These are phyloP conservation scores for Drosophila prosaltans DNA, from an alignment of 1,140 invertebrate genomes.

Conservation along the genomic window DNA sequence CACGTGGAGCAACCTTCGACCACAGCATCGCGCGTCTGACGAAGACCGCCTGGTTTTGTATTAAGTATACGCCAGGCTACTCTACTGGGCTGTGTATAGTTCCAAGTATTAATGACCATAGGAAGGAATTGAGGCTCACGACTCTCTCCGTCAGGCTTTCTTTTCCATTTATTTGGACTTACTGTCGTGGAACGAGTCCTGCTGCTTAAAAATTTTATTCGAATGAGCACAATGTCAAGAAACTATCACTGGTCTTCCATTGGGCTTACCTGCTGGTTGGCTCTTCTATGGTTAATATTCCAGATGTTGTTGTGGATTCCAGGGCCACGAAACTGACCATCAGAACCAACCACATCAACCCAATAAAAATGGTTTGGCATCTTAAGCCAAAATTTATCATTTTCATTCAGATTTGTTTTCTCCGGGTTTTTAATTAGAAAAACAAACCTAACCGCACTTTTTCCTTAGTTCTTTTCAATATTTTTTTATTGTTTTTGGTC, in stretches of 20 bases:
- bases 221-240: background rate
- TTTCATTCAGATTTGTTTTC: background rate
- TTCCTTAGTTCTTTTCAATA: background rate
- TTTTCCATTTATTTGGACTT: background rate
- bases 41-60: slow-evolving; percentile 43
- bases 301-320: background rate
- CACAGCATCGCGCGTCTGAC: slow-evolving; percentile 88
- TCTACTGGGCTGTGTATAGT: slow-evolving; percentile 62
- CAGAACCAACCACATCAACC: background rate
- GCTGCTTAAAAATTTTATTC: too few species aligned
- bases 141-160: background rate
- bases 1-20: slow-evolving; percentile 93
- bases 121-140: slow-evolving; percentile 38
- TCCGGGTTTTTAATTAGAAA: background rate
- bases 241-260: too few species aligned
- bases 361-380: background rate
- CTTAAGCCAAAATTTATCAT: background rate
- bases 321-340: background rate
- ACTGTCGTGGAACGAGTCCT: too few species aligned
- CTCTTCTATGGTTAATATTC: background rate
- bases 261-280: background rate
- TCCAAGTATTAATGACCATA: slow-evolving; percentile 81
- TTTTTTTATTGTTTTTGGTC: too few species aligned
- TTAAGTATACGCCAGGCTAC: slow-evolving; percentile 71
- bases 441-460: slow-evolving; percentile 2